Percentiles rank a stretch among this genome's conserved stretches.
These are phyloP conservation scores for Baryphthengus martii DNA, from an alignment of 2,113 vertebrate genomes.

Conservation along the genomic window DNA sequence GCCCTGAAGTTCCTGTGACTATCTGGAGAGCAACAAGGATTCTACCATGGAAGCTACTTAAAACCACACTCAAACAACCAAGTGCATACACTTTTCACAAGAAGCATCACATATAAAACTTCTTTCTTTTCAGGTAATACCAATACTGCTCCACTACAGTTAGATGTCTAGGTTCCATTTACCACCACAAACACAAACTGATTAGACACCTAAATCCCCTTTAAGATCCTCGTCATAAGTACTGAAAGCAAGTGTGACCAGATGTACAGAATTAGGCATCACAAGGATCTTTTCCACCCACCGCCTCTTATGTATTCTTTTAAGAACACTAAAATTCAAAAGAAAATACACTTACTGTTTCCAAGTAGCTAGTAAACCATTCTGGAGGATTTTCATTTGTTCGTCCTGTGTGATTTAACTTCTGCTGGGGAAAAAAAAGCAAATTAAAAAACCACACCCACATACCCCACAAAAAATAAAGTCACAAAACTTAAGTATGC, in stretches of 20 bases:
- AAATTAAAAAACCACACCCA: not conserved
- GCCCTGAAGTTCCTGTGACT: not conserved
- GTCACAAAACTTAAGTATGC: not conserved
- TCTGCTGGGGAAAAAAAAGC: not conserved
- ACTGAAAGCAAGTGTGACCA: not conserved
- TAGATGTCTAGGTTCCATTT: not conserved
- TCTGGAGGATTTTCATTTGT: conserved; percentile 82
- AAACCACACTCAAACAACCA: not conserved
- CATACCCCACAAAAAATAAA: not conserved
- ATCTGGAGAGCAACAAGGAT: not conserved
- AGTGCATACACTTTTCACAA: not conserved
- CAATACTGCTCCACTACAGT: not conserved
- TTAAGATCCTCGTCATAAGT: not conserved
- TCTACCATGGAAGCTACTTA: not conserved
- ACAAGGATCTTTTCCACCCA: not conserved
- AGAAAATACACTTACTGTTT: conserved; percentile 78
- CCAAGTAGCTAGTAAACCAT: conserved; percentile 95
- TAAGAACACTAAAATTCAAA: not conserved
- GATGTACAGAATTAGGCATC: not conserved
- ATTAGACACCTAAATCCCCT: not conserved
- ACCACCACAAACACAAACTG: not conserved
- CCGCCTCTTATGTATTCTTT: not conserved
- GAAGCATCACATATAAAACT: not conserved
- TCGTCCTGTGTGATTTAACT: not conserved
- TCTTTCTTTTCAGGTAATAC: not conserved